These are phyloP conservation scores for Micropterix aruncella DNA, from an alignment of 2,888 invertebrate genomes.

Conservation along the genomic window DNA sequence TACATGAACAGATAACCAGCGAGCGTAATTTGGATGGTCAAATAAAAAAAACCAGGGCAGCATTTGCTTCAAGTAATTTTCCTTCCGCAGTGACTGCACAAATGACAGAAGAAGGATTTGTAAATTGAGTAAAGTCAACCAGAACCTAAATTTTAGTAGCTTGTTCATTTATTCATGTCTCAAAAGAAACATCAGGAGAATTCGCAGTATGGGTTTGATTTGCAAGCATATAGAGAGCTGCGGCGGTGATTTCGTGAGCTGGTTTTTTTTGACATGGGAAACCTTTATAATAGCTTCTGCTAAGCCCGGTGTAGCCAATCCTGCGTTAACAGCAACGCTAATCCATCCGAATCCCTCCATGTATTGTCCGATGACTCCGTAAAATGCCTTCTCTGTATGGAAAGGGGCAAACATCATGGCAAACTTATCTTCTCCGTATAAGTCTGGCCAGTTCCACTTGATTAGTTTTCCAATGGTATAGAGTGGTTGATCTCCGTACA, in stretches of 20 bases:
- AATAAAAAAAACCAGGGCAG: slow-evolving; percentile 5
- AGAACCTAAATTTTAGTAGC: too few species aligned
- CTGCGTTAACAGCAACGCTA: slow-evolving; percentile 6
- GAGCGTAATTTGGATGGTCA: slow-evolving; percentile 7
- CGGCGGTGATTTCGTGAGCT: slow-evolving; percentile 6
- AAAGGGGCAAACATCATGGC: slow-evolving; percentile 7
- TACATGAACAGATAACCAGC: too few species aligned
- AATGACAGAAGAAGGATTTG: slow-evolving; percentile 5
- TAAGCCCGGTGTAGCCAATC: slow-evolving; percentile 4
- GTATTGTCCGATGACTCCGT: slow-evolving; percentile 6
- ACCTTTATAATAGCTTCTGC: slow-evolving; percentile 5
- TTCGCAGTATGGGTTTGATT: slow-evolving; percentile 5
- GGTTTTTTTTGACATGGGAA: slow-evolving; percentile 6
- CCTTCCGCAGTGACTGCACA: slow-evolving; percentile 2
- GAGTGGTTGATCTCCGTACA: slow-evolving; percentile 6
- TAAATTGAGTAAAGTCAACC: too few species aligned
- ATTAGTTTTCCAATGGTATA: slow-evolving; percentile 6
- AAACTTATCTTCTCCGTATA: slow-evolving; percentile 6
- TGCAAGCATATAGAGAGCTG: slow-evolving; percentile 6
- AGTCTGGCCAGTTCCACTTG: slow-evolving; percentile 6
- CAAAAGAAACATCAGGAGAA: slow-evolving; percentile 6
- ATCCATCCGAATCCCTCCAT: slow-evolving; percentile 5
- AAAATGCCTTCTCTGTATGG: slow-evolving; percentile 6
- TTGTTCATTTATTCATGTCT: slow-evolving; percentile 5
- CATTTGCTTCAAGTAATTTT: slow-evolving; percentile 6